Evolutionary conservation across 92 coral and sea anemone species (phyloP).

Genomic region (Ricordea florida): DNA sequence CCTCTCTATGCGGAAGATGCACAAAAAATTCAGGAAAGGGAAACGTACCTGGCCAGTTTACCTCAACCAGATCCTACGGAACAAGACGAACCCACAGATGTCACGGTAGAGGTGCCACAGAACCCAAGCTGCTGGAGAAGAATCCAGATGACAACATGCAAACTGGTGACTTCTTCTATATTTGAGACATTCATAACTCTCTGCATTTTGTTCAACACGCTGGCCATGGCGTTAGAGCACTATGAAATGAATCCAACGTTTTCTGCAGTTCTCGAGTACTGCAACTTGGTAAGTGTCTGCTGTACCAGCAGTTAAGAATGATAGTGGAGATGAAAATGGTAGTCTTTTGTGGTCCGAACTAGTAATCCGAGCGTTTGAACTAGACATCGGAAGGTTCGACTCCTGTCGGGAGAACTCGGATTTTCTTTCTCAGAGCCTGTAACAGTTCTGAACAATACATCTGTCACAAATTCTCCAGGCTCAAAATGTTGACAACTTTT

Average conservation of each 20-base stretch:
- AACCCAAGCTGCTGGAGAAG: constrained; percentile 40
- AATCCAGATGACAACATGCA: neutral
- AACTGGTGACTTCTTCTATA: constrained; percentile 65
- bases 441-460: too few relatives aligned
- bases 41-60: constrained; percentile 47
- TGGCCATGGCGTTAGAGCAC: constrained; percentile 95
- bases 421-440: too few relatives aligned
- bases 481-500: too few relatives aligned
- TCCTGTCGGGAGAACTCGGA: too few relatives aligned
- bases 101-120: constrained; percentile 32
- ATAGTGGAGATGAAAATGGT: neutral
- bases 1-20: constrained; percentile 87
- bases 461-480: too few relatives aligned
- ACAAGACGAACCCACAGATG: constrained; percentile 57
- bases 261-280: constrained; percentile 64
- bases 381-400: too few relatives aligned
- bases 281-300: constrained; percentile 74
- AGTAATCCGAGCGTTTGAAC: neutral
- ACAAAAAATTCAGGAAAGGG: constrained; percentile 68
- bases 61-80: constrained; percentile 50
- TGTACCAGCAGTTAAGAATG: neutral
- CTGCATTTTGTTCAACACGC: constrained; percentile 92
- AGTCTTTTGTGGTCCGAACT: neutral
- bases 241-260: constrained; percentile 71
- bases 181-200: constrained; percentile 93